phyloP scores from a whole-genome alignment of 2,797 vertebrate genomes.

The Pangasius larnaudii region DNA sequence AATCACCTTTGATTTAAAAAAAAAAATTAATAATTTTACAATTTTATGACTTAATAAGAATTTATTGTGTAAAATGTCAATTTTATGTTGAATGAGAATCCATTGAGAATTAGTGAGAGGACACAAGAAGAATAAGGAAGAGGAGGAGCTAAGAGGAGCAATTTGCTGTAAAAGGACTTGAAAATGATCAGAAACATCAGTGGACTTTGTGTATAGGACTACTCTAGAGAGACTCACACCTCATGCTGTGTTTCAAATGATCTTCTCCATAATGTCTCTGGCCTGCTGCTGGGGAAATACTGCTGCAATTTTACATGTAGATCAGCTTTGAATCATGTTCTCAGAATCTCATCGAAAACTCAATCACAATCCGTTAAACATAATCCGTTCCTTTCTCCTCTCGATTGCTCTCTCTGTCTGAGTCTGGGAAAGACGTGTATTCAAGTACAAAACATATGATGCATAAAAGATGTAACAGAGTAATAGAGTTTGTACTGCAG shows the following conservation, averaged over 20 bases:
- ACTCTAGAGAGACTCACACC: neutral
- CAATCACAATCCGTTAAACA: neutral
- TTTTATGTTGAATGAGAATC: neutral
- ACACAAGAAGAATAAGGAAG: neutral
- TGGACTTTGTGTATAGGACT: conserved; percentile 1
- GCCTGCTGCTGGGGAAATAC: conserved; percentile 10
- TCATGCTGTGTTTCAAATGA: conserved; percentile 31
- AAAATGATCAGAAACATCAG: conserved; percentile 16
- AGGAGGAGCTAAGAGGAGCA: neutral
- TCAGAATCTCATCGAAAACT: conserved; percentile 6
- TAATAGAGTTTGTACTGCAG: neutral
- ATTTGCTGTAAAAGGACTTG: neutral
- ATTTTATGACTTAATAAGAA: neutral
- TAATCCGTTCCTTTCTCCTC: neutral
- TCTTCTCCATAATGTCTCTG: conserved; percentile 25
- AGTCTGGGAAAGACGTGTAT: neutral
- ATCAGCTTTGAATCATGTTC: conserved; percentile 11
- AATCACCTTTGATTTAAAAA: neutral
- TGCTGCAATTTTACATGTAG: conserved; percentile 23
- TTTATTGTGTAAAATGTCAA: neutral
- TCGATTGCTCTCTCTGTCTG: neutral
- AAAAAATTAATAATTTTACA: too few relatives aligned
- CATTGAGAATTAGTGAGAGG: neutral
- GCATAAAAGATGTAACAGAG: neutral
- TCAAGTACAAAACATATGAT: conserved; percentile 4